Evolutionary conservation across 2,797 vertebrate species (phyloP).

Genomic region (Lycodopsis pacificus): DNA sequence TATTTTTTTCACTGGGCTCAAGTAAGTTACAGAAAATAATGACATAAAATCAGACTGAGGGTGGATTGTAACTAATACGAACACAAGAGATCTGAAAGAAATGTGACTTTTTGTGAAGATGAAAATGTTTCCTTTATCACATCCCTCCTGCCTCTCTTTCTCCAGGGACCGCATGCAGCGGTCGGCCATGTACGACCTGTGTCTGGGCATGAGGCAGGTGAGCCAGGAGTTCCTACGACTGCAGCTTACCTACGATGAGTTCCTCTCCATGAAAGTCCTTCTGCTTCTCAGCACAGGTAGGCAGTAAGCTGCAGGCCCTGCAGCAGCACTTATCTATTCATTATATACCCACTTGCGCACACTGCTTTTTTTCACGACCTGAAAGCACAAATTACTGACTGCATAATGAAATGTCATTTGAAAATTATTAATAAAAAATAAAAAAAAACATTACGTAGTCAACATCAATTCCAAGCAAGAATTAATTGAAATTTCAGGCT

Average conservation of each 20-base stretch:
- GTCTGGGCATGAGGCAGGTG: constrained; percentile 98
- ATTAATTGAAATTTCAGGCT: constrained; percentile 6
- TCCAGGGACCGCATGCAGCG: constrained; percentile 96
- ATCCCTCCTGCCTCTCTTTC: constrained; percentile 20
- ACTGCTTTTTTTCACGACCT: background rate
- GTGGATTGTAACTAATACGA: background rate
- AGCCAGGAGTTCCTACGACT: constrained; percentile 97
- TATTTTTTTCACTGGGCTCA: constrained; percentile 53
- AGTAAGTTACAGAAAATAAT: background rate
- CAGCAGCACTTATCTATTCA: constrained; percentile 16
- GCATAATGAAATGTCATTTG: constrained; percentile 20
- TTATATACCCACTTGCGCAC: background rate
- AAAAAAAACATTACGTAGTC: background rate
- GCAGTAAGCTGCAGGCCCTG: constrained; percentile 23
- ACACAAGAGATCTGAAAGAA: background rate
- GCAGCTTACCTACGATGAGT: constrained; percentile 97
- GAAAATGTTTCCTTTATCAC: background rate
- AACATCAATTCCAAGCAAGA: background rate
- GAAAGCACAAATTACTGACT: constrained; percentile 5
- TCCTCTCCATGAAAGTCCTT: constrained; percentile 97
- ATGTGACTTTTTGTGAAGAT: background rate
- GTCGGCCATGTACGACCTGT: constrained; percentile 98
- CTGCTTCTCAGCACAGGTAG: constrained; percentile 97
- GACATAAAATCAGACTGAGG: constrained; percentile 4
- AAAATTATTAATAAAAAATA: constrained; percentile 8